Percentiles rank a stretch among this genome's conserved stretches.
Evolutionary conservation across 2,888 invertebrate genomes (phyloP).

Genomic region (Plebejus argus): DNA sequence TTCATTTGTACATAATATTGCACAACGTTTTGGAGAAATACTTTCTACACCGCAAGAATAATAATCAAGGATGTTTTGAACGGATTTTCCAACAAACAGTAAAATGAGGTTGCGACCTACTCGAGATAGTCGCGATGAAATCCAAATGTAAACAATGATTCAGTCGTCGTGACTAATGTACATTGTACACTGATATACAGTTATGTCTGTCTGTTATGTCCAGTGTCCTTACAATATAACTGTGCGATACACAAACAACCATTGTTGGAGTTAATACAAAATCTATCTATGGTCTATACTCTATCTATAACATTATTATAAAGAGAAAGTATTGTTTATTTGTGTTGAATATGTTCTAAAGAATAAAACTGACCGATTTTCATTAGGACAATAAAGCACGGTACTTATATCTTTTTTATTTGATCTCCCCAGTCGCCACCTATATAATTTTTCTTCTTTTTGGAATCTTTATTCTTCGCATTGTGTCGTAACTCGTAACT

Average conservation of each 20-base stretch:
- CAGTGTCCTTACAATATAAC: background rate
- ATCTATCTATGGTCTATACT: background rate
- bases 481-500: too few species aligned
- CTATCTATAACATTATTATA: background rate
- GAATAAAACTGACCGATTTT: too few species aligned
- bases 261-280: background rate
- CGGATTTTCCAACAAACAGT: background rate
- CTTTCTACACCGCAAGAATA: background rate
- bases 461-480: too few species aligned
- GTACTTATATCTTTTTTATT: too few species aligned
- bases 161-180: slow-evolving; percentile 1
- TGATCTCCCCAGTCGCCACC: too few species aligned
- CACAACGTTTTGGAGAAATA: background rate
- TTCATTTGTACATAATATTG: background rate
- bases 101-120: slow-evolving; percentile 24
- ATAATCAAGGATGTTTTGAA: background rate
- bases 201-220: background rate
- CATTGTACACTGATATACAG: background rate
- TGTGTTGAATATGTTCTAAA: background rate
- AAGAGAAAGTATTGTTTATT: background rate
- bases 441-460: too few species aligned
- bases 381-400: too few species aligned
- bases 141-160: slow-evolving; percentile 26
- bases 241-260: background rate
- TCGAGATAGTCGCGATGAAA: slow-evolving; percentile 17